These are phyloP conservation scores for Python bivittatus DNA, from an alignment of 2,113 vertebrate species.

Conservation along the genomic window DNA sequence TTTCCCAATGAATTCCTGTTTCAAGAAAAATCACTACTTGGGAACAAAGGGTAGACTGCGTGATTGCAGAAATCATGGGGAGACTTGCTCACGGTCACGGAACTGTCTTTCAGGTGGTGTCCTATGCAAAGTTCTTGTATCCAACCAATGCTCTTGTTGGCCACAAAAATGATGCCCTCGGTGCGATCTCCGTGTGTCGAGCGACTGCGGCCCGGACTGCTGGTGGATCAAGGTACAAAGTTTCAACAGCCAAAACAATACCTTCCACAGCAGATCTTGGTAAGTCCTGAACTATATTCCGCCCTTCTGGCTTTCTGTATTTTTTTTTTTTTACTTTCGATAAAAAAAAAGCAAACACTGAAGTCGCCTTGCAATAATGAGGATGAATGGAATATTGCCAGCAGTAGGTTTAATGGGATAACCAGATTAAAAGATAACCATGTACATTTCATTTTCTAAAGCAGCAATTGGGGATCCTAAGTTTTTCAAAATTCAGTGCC, in stretches of 20 bases:
- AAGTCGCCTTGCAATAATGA: not conserved
- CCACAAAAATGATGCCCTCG: slow-evolving; percentile 79
- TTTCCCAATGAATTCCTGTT: not conserved
- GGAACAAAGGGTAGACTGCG: not conserved
- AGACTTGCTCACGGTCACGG: not conserved
- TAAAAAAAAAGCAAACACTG: not conserved
- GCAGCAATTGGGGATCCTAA: not conserved
- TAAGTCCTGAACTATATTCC: slow-evolving; percentile 54
- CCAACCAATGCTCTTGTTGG: slow-evolving; percentile 91
- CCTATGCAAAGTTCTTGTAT: slow-evolving; percentile 93
- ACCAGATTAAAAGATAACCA: not conserved
- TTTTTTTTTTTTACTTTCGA: too few relatives aligned
- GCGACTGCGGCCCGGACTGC: slow-evolving; percentile 73
- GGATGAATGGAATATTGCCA: not conserved
- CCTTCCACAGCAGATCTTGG: slow-evolving; percentile 84
- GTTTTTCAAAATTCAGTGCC: not conserved
- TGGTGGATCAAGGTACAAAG: slow-evolving; percentile 79
- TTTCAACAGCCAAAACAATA: slow-evolving; percentile 70
- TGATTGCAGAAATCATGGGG: not conserved
- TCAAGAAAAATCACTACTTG: not conserved
- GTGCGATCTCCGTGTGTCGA: slow-evolving; percentile 73
- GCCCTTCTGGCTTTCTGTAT: not conserved
- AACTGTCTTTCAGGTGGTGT: slow-evolving; percentile 83
- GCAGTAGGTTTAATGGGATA: not conserved
- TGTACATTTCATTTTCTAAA: not conserved